Percentiles rank a stretch among this genome's conserved stretches.
phyloP scores from a whole-genome alignment of 2,113 vertebrate species.

The Acanthochromis polyacanthus region DNA sequence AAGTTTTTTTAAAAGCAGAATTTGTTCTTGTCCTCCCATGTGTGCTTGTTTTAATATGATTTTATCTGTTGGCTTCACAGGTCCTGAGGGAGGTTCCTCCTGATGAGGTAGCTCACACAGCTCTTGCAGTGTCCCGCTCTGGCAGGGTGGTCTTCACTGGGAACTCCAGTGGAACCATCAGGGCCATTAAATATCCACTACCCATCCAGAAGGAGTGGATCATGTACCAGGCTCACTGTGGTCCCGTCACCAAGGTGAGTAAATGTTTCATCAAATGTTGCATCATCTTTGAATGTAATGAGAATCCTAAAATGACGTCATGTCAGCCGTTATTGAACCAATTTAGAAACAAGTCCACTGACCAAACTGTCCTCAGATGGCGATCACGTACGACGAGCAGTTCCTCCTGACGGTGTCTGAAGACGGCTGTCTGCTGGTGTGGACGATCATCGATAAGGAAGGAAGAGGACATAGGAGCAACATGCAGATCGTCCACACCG shows the following conservation, averaged over 20 bases:
- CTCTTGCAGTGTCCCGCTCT: conserved; percentile 87
- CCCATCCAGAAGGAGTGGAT: conserved; percentile 88
- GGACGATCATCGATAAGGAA: conserved; percentile 91
- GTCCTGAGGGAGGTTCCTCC: conserved; percentile 88
- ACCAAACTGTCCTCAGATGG: conserved; percentile 82
- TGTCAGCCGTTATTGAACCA: neutral
- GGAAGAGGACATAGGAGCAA: conserved; percentile 83
- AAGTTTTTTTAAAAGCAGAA: too few species aligned
- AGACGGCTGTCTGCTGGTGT: conserved; percentile 91
- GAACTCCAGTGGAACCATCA: conserved; percentile 89
- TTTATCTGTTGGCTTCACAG: conserved; percentile 70
- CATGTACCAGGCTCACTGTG: conserved; percentile 90
- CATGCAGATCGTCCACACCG: conserved; percentile 86
- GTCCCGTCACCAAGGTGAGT: conserved; percentile 92
- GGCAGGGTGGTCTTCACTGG: conserved; percentile 91
- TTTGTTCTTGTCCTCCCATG: too few species aligned
- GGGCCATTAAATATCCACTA: conserved; percentile 91
- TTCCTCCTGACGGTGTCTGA: conserved; percentile 90
- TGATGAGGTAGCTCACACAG: conserved; percentile 85
- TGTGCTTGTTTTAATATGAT: too few species aligned
- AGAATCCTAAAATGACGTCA: too few species aligned
- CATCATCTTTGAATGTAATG: neutral
- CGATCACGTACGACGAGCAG: conserved; percentile 90
- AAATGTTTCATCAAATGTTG: neutral
- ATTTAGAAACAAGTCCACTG: neutral